Conservation (phyloP, 2,113 vertebrate species). For the Mobula birostris region DNA sequence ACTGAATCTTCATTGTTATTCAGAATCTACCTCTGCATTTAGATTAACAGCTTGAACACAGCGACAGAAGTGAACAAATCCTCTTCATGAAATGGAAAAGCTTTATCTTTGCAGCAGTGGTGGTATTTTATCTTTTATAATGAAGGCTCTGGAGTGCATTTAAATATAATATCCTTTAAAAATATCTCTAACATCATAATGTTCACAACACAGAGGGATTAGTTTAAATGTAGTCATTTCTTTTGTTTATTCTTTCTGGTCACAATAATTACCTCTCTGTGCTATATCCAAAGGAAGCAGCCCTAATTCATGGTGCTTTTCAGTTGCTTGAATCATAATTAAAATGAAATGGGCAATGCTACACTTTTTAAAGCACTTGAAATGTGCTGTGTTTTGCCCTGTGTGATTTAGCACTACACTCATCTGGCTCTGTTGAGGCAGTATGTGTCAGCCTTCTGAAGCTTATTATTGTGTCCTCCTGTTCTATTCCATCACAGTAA, state of each 20-base stretch:
- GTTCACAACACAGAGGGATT: slow-evolving; percentile 17
- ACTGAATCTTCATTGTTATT: slow-evolving; percentile 36
- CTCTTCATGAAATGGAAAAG: slow-evolving; percentile 19
- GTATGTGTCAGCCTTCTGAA: not conserved
- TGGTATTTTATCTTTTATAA: slow-evolving; percentile 18
- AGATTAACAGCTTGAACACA: slow-evolving; percentile 28
- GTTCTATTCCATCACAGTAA: slow-evolving; percentile 5
- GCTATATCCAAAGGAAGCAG: not conserved
- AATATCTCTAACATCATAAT: not conserved
- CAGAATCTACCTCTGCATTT: slow-evolving; percentile 13
- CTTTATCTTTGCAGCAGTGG: not conserved
- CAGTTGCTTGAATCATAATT: slow-evolving; percentile 20
- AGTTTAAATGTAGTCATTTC: slow-evolving; percentile 1
- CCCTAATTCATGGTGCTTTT: not conserved
- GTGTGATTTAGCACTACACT: slow-evolving; percentile 20
- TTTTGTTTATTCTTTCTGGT: not conserved
- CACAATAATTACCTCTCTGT: slow-evolving; percentile 1
- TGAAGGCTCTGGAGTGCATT: slow-evolving; percentile 29
- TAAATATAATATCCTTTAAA: slow-evolving; percentile 25
- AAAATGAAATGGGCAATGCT: not conserved
- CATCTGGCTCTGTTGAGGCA: not conserved
- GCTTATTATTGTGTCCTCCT: not conserved
- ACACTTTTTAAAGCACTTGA: not conserved
- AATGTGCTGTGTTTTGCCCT: not conserved
- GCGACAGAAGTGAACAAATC: slow-evolving; percentile 31